Evolutionary conservation across 2,888 invertebrate genomes (phyloP).

Genomic region (Ptilodon capucinus): DNA sequence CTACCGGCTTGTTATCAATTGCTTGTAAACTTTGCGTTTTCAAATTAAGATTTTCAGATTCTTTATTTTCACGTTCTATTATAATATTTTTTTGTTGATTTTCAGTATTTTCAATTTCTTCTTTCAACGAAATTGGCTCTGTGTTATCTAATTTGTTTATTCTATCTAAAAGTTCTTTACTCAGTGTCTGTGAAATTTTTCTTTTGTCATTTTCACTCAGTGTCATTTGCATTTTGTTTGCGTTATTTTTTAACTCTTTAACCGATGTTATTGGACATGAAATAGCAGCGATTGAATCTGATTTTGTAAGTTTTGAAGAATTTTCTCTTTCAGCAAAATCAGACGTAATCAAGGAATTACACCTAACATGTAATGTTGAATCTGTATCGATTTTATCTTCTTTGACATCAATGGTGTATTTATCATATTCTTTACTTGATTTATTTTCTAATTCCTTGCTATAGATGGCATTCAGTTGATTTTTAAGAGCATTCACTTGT

Average conservation of each 20-base stretch:
- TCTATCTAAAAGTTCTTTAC: slow-evolving; percentile 87
- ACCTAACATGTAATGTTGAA: slow-evolving; percentile 79
- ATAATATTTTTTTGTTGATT: slow-evolving; percentile 38
- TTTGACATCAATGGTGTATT: slow-evolving; percentile 85
- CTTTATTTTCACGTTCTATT: slow-evolving; percentile 1
- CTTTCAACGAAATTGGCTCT: slow-evolving; percentile 45
- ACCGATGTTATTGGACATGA: slow-evolving; percentile 66
- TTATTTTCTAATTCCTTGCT: slow-evolving; percentile 82
- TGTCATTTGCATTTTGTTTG: slow-evolving; percentile 75
- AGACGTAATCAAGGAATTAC: slow-evolving; percentile 80
- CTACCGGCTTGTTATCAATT: slow-evolving; percentile 13
- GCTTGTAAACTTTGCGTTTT: slow-evolving; percentile 1
- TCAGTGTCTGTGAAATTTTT: slow-evolving; percentile 86
- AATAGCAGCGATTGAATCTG: slow-evolving; percentile 83
- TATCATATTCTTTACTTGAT: slow-evolving; percentile 61
- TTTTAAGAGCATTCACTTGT: slow-evolving; percentile 90
- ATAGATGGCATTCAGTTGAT: slow-evolving; percentile 91
- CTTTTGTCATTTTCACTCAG: slow-evolving; percentile 88
- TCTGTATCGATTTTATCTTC: slow-evolving; percentile 54
- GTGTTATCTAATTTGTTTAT: slow-evolving; percentile 73
- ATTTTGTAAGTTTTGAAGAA: slow-evolving; percentile 71
- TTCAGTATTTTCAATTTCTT: slow-evolving; percentile 85
- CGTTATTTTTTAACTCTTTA: slow-evolving; percentile 74
- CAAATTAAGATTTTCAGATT: slow-evolving; percentile 7
- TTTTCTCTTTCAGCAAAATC: slow-evolving; percentile 58